Percentiles rank a stretch among this genome's conserved stretches.
phyloP scores from a whole-genome alignment of 2,797 vertebrate genomes.

The Thalassophryne amazonica region DNA sequence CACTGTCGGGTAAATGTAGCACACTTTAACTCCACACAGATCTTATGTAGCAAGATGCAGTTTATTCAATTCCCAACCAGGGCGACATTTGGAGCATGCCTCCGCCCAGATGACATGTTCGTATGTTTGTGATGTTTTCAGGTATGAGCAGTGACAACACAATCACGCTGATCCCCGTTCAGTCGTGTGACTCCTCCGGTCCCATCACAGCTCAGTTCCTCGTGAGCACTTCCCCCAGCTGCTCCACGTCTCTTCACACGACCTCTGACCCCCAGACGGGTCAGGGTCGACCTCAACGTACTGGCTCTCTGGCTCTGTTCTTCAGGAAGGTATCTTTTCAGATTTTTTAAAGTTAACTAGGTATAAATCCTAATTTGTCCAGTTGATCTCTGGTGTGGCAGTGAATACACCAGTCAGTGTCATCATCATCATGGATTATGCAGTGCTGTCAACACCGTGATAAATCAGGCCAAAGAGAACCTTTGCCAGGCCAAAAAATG shows the following conservation, averaged over 20 bases:
- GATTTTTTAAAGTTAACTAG: no score
- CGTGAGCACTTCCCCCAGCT: conserved; percentile 78
- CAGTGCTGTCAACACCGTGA: no score
- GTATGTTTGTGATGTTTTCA: conserved; percentile 41
- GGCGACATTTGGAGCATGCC: no score
- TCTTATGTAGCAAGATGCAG: no score
- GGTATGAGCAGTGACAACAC: conserved; percentile 80
- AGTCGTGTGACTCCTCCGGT: conserved; percentile 57
- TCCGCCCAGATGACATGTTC: neutral
- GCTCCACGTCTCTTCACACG: conserved; percentile 16
- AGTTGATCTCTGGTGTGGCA: no score
- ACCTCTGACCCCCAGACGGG: conserved; percentile 54
- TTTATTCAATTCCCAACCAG: no score
- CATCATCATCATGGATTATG: no score
- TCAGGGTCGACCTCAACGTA: conserved; percentile 80
- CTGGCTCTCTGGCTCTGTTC: conserved; percentile 92
- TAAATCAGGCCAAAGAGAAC: no score
- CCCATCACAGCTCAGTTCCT: conserved; percentile 82
- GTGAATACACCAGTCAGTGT: no score
- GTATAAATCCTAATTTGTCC: no score
- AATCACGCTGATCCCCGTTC: conserved; percentile 85
- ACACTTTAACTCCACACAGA: no score
- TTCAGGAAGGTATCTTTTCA: conserved; percentile 99
- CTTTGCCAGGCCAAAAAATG: no score
- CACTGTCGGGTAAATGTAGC: conserved; percentile 80